Conservation (phyloP, 2,888 invertebrate species). For the Venustoraphidia nigricollis region DNA sequence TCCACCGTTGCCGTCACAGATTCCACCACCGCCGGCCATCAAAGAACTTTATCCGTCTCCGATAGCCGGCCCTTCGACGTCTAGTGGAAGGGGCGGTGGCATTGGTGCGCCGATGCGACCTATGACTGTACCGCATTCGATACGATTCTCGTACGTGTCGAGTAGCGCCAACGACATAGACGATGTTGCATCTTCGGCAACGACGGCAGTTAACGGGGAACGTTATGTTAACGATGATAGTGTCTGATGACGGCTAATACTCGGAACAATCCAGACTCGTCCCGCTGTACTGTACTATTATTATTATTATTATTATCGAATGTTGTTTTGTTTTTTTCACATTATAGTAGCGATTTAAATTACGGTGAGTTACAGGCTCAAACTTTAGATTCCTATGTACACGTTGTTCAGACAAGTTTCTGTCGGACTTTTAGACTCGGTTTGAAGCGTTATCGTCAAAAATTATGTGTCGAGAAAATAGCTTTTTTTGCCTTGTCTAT, state of each 20-base stretch:
- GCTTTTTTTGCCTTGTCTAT: too few species aligned
- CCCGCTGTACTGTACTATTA: too few species aligned
- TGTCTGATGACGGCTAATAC: conserved; percentile 32
- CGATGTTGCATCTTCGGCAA: not conserved
- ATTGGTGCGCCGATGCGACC: not conserved
- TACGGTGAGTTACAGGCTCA: too few species aligned
- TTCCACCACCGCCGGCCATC: conserved; percentile 1
- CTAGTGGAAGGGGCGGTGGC: not conserved
- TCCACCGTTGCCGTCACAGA: conserved; percentile 1
- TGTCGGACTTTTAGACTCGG: too few species aligned
- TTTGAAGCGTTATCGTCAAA: too few species aligned
- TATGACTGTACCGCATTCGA: conserved; percentile 1
- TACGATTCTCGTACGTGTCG: conserved; percentile 4
- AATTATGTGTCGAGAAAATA: too few species aligned
- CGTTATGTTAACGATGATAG: conserved; percentile 39
- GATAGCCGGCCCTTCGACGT: conserved; percentile 2
- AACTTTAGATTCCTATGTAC: too few species aligned
- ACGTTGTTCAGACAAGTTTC: too few species aligned
- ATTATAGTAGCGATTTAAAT: too few species aligned
- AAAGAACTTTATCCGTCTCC: not conserved
- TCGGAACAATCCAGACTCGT: not conserved
- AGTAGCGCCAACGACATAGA: not conserved
- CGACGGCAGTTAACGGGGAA: conserved; percentile 22
- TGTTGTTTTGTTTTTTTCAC: too few species aligned
- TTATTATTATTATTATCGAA: too few species aligned